These are phyloP conservation scores for Hyperoplus immaculatus DNA, from an alignment of 2,797 vertebrate species.

Conservation along the genomic window DNA sequence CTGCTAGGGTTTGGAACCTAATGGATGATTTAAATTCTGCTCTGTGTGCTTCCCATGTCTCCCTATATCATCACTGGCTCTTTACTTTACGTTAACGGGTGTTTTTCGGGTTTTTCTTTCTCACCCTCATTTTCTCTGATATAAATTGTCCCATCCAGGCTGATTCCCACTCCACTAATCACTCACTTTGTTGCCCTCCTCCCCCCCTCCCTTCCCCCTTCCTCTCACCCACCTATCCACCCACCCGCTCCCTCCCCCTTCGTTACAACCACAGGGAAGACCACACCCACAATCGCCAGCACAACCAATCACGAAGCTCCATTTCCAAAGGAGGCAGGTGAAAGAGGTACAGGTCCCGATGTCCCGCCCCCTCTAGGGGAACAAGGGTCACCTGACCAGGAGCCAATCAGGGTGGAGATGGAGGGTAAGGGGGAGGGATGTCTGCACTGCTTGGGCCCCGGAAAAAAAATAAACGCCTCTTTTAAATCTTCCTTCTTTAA, in stretches of 20 bases:
- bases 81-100: slow-evolving; percentile 58
- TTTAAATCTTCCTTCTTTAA: neutral
- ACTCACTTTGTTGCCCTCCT: slow-evolving; percentile 83
- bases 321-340: slow-evolving; percentile 88
- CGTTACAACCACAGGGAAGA: slow-evolving; percentile 86
- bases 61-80: slow-evolving; percentile 47
- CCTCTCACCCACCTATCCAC: slow-evolving; percentile 34
- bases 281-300: slow-evolving; percentile 86
- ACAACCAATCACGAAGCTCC: slow-evolving; percentile 85
- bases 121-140: slow-evolving; percentile 72
- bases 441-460: slow-evolving; percentile 79
- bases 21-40: slow-evolving; percentile 19
- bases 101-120: slow-evolving; percentile 50
- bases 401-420: slow-evolving; percentile 92
- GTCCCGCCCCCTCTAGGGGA: slow-evolving; percentile 86
- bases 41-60: slow-evolving; percentile 57
- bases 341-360: slow-evolving; percentile 89
- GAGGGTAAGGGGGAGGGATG: slow-evolving; percentile 90
- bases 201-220: slow-evolving; percentile 16
- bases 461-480: too few relatives aligned
- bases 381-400: slow-evolving; percentile 88
- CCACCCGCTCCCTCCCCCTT: slow-evolving; percentile 53
- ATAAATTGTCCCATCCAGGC: slow-evolving; percentile 60
- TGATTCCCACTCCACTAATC: slow-evolving; percentile 85
- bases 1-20: slow-evolving; percentile 2